phyloP scores from a whole-genome alignment of 2,113 vertebrate genomes.

The Pterophyllum scalare region DNA sequence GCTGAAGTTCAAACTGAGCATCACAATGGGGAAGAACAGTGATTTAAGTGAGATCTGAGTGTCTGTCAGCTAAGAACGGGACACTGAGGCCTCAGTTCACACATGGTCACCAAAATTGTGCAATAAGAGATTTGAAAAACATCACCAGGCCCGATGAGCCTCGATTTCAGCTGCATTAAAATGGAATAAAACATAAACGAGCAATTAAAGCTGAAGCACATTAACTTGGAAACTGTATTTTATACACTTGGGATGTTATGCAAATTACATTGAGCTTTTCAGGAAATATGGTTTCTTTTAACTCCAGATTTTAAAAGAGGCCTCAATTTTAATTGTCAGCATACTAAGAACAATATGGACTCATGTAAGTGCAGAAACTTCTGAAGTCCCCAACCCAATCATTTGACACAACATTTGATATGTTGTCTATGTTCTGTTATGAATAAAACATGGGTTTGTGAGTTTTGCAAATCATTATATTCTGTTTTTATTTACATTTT shows the following conservation, averaged over 20 bases:
- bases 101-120: neutral
- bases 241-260: conserved; percentile 14
- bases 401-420: neutral
- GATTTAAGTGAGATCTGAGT: neutral
- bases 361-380: neutral
- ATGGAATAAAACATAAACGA: neutral
- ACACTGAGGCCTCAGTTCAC: neutral
- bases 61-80: neutral
- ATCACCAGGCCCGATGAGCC: neutral
- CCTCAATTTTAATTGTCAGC: neutral
- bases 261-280: conserved; percentile 10
- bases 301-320: neutral
- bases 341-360: neutral
- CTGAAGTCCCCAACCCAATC: neutral
- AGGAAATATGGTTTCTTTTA: neutral
- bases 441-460: neutral
- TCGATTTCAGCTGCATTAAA: neutral
- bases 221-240: neutral
- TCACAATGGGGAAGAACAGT: neutral
- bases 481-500: neutral
- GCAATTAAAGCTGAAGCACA: neutral
- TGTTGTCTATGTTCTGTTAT: neutral
- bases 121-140: neutral
- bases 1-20: neutral
- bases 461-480: neutral